These are phyloP conservation scores for Poeciliopsis prolifica DNA, from an alignment of 2,113 vertebrate species.

Conservation along the genomic window DNA sequence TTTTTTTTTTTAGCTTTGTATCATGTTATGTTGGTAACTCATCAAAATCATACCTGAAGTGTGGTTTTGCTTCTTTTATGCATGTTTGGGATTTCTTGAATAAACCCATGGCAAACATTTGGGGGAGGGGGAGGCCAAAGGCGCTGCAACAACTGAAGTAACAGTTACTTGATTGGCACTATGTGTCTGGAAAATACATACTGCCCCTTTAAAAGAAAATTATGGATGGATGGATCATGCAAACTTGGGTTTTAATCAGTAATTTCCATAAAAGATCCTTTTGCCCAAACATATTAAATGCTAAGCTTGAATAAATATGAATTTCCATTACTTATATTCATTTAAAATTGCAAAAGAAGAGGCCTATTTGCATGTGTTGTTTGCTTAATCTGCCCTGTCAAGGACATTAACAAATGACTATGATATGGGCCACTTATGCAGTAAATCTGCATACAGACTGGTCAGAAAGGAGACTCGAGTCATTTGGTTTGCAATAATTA, in stretches of 20 bases:
- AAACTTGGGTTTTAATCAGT: constrained; percentile 38
- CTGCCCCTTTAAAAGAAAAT: constrained; percentile 9
- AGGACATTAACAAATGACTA: constrained; percentile 70
- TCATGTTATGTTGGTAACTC: too few relatives aligned
- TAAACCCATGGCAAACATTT: too few relatives aligned
- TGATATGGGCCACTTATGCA: constrained; percentile 53
- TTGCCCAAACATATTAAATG: constrained; percentile 42
- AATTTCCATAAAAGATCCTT: constrained; percentile 45
- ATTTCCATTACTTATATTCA: constrained; percentile 41
- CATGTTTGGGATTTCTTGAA: too few relatives aligned
- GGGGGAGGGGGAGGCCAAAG: too few relatives aligned
- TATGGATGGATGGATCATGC: constrained; percentile 27
- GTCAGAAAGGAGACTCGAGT: constrained; percentile 39
- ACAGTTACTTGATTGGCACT: too few relatives aligned
- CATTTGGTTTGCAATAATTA: constrained; percentile 53
- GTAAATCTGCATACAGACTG: constrained; percentile 57
- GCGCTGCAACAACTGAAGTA: too few relatives aligned
- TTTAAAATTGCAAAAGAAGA: constrained; percentile 48
- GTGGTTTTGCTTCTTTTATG: too few relatives aligned
- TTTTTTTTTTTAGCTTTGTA: too few relatives aligned
- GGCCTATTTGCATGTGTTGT: constrained; percentile 63
- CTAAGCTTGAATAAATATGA: constrained; percentile 26
- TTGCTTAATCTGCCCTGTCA: constrained; percentile 71
- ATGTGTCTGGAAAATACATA: too few relatives aligned
- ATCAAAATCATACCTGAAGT: too few relatives aligned